Base-by-base conservation (phyloP, 2,797 vertebrate species). In the Tiaroga cobitis region DNA sequence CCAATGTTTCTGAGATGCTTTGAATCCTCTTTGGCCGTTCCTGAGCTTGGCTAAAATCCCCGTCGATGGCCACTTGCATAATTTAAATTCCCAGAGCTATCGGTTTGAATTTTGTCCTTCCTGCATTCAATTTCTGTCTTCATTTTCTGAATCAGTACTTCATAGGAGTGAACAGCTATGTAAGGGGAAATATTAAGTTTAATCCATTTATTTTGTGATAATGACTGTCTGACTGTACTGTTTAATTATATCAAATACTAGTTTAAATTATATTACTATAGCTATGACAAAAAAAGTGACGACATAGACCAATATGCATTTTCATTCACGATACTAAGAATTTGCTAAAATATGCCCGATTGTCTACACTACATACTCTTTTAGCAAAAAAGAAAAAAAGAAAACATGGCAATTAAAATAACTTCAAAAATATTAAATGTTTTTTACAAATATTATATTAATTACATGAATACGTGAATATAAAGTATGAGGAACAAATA, bases 21-120 rank as follows among this genome's bases (percentile, higher is more conserved):
- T 76, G 72, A 88, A 88, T 86, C 86, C 81, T 78, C 67, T 72
- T 81, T 73, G 37, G 43, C 61, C 65, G 39, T 79, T 78, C 18
- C 56, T 63, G 39, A 61, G 75, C 49, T 41, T 21, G 49, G 11
- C 51, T 70, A 5, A 69, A 79, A 79, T 72, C n/a, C 67, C 54
- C 24, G 34, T 59, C n/a, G 18, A 43, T 84, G 75, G 49, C 63
- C 51, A 84, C 77, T 79, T 65, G 43, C 75, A 46, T 76, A 43
- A 88, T 83, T 83, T 85, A 34, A 85, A 82, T 83, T 78, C 87
- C 70, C 41, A 75, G 16, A 74, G 75, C 80, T 74, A 80, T 77
- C 67, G 39, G 81, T 68, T 43, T 32, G 29, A 85, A 83, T 68
- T 54, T 29, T 26, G 3, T 68, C 39, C 32, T 24, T 34, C 49